Base-by-base conservation (phyloP, 2,113 vertebrate genomes). In the Pao palembangensis region DNA sequence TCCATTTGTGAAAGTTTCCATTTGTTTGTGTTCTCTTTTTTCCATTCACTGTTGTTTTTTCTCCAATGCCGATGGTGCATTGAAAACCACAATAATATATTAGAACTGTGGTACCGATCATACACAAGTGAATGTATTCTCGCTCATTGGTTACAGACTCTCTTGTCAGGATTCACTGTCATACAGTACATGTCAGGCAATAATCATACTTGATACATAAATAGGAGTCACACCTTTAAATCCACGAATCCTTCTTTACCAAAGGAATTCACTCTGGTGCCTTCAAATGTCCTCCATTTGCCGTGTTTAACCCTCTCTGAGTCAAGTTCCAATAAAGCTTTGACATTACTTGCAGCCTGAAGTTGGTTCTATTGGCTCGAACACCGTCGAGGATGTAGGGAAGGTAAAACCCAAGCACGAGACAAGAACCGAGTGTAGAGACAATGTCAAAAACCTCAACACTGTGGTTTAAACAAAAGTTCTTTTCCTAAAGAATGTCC, bases 301-400 rank as follows among this genome's bases (percentile, higher is more conserved):
- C 82, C 73, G 55, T 83, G 82, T 83, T 81, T 73, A 68, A 65
- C 69, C 69, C 68, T 81, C 67, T 80, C 53, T 79, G 78, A 65
- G 79, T 67, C 67, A 59, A 63, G 85, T 87, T 83, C 75, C 80
- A 90, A 87, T 91, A 88, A 89, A 90, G 80, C 48, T 82, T 78
- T 81, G 57, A 76, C 84, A 86, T 57, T 58, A 75, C 57, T 72
- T 69, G 43, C 62, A 67, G 84, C 71, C 74, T 81, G 77, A 79
- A 77, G 82, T 64, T 88, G 87, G 58, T 88, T 88, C 71, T 83
- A 75, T 87, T 72, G 72, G 55, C 44, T 52, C 59, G 25, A 72
- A 48, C 51, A 12, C 34, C 1, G 34, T 49, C 10, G 28, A 73
- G 10, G 51, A 50, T 53, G 3, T 25, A 46, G 52, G 46, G 17